A percentile compares a stretch with the other conserved stretches of the same genome.
Conservation (phyloP, 2,113 vertebrate genomes). For the Anas platyrhynchos region DNA sequence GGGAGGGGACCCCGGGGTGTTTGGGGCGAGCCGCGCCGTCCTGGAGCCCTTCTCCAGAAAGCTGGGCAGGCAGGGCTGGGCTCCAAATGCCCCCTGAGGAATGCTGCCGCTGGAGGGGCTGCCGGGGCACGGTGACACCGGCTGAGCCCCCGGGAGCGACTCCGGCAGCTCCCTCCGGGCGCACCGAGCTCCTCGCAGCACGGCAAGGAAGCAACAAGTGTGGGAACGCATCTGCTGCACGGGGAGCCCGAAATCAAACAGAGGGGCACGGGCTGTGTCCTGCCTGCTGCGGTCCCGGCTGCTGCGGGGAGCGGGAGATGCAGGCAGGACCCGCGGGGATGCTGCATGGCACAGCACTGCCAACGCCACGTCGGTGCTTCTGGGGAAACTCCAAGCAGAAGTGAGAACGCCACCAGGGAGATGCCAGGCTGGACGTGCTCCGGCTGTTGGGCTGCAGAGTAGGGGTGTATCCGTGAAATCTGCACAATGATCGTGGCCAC, state of each 20-base stretch:
- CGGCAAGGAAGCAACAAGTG: background rate
- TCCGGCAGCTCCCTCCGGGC: background rate
- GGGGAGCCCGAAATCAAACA: background rate
- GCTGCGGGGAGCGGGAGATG: background rate
- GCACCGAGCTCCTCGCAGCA: background rate
- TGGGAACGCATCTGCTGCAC: background rate
- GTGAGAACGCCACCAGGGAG: accelerated
- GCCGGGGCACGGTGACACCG: background rate
- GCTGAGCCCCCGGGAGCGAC: background rate
- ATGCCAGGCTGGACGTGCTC: background rate
- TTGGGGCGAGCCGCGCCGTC: background rate
- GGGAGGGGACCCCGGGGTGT: no score
- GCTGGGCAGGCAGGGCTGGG: background rate
- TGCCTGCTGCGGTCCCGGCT: background rate
- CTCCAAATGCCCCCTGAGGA: background rate
- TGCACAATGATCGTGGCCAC: background rate
- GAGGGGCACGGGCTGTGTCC: background rate
- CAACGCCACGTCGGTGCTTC: background rate
- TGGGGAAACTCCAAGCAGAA: background rate
- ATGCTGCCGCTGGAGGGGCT: background rate
- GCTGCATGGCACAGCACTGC: accelerated
- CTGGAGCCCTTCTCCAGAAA: background rate
- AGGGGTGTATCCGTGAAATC: background rate
- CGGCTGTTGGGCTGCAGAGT: background rate
- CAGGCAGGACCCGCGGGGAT: background rate